Conservation (phyloP, 2,888 invertebrate species). For the Melipona bicolor region DNA sequence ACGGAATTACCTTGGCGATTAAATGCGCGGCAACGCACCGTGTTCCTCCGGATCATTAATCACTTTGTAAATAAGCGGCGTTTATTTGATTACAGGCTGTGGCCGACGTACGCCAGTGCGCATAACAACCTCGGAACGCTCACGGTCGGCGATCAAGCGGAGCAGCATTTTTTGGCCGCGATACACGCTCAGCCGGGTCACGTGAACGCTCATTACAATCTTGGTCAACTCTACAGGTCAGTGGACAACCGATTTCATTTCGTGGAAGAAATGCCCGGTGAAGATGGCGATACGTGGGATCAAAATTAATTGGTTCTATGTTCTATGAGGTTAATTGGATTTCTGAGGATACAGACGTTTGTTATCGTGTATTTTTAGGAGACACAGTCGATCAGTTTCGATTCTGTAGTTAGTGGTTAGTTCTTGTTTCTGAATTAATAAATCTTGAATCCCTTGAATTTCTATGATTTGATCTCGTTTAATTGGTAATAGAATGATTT, state of each 20-base stretch:
- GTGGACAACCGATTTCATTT: constrained; percentile 56
- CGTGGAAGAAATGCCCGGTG: background rate
- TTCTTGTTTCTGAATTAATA: too few species aligned
- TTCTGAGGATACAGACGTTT: too few species aligned
- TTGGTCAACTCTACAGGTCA: constrained; percentile 93
- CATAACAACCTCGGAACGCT: constrained; percentile 95
- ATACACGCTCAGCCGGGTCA: constrained; percentile 90
- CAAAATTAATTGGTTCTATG: too few species aligned
- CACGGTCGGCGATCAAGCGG: constrained; percentile 89
- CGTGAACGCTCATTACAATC: constrained; percentile 93
- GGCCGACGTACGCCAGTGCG: constrained; percentile 94
- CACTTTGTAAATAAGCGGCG: constrained; percentile 49
- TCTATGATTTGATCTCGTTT: too few species aligned
- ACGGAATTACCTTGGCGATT: constrained; percentile 41
- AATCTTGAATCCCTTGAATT: too few species aligned
- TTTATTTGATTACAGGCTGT: constrained; percentile 86
- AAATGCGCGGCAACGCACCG: constrained; percentile 26
- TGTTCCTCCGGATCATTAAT: constrained; percentile 44
- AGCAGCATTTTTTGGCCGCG: constrained; percentile 91
- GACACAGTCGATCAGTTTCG: too few species aligned
- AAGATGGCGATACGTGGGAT: too few species aligned
- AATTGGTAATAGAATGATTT: too few species aligned
- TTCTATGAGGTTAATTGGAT: too few species aligned
- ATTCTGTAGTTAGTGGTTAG: too few species aligned
- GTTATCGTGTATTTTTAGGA: too few species aligned